These are phyloP conservation scores for Somateria mollissima DNA, from an alignment of 2,797 vertebrate species.

Conservation along the genomic window DNA sequence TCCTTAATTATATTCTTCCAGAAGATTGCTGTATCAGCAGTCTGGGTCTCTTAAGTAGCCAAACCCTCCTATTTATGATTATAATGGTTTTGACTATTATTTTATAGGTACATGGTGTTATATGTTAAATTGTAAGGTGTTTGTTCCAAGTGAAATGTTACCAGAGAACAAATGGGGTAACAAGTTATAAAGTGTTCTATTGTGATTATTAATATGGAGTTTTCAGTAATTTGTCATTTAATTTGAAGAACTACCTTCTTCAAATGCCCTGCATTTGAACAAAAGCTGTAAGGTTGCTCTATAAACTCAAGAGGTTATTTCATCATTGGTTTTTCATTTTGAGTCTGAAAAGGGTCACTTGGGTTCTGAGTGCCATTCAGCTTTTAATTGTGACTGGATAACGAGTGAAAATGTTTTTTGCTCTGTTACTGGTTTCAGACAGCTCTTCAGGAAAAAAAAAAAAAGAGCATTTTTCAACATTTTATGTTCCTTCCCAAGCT, in stretches of 20 bases:
- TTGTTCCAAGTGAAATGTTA: not conserved
- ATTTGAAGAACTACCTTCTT: not conserved
- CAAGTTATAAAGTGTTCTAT: not conserved
- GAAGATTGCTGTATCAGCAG: not conserved
- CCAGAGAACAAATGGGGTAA: not conserved
- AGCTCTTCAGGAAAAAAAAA: not conserved
- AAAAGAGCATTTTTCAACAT: not conserved
- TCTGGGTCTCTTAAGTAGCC: not conserved
- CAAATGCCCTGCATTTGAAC: not conserved
- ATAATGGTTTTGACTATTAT: not conserved
- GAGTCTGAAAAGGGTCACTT: not conserved
- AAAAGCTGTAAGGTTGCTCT: not conserved
- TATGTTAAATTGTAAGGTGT: not conserved
- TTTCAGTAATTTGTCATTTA: not conserved
- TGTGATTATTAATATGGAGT: not conserved
- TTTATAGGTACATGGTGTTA: not conserved
- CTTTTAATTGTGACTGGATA: not conserved
- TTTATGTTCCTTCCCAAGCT: not conserved
- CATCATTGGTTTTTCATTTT: not conserved
- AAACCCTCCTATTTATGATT: not conserved
- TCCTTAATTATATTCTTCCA: not conserved
- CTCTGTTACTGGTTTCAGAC: not conserved
- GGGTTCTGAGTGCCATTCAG: not conserved
- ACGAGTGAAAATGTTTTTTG: fast-evolving
- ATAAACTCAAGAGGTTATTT: not conserved